These are phyloP conservation scores for Pteruthius melanotis DNA, from an alignment of 2,113 vertebrate genomes.

Conservation along the genomic window DNA sequence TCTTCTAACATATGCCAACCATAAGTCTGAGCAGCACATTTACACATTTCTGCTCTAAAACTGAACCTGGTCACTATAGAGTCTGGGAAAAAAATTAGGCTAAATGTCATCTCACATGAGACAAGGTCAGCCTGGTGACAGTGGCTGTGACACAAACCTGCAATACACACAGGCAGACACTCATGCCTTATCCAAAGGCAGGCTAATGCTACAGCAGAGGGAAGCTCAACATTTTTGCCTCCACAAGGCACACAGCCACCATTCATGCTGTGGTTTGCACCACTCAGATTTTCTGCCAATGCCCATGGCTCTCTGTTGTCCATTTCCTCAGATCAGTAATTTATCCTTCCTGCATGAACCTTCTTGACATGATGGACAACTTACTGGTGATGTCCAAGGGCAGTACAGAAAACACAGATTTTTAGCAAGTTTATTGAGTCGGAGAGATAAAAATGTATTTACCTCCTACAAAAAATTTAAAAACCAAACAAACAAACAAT, in stretches of 20 bases:
- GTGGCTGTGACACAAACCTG: not conserved
- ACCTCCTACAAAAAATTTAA: not conserved
- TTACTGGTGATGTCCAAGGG: not conserved
- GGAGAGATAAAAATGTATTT: not conserved
- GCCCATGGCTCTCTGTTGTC: accelerated
- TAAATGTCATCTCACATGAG: not conserved
- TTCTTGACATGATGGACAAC: not conserved
- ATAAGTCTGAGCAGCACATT: not conserved
- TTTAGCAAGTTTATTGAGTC: not conserved
- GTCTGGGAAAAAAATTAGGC: not conserved
- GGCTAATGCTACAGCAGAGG: not conserved
- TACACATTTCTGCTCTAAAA: not conserved
- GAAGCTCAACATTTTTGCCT: not conserved
- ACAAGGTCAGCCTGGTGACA: not conserved
- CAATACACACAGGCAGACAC: not conserved
- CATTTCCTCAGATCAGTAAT: not conserved
- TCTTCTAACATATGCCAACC: not conserved
- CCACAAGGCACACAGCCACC: not conserved
- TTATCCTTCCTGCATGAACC: not conserved
- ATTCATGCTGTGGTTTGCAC: not conserved
- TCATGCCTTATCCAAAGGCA: not conserved
- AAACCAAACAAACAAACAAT: too few species aligned
- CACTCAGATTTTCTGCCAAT: not conserved
- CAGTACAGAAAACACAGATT: not conserved
- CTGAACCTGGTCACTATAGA: not conserved